Evolutionary conservation across 2,113 vertebrate species (phyloP).

Genomic region (Tauraco erythrolophus): DNA sequence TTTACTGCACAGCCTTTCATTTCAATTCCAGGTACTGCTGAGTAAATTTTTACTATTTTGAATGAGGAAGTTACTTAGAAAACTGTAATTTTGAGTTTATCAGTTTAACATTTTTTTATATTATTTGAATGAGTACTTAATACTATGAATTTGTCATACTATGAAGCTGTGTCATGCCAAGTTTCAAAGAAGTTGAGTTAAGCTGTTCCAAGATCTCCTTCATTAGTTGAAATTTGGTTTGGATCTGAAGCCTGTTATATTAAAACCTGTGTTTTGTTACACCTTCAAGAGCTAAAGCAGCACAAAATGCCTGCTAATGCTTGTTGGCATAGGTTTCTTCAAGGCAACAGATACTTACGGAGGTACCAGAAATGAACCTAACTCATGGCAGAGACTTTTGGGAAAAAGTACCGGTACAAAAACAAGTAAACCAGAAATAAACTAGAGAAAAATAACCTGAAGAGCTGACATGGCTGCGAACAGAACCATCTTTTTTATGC

Average conservation of each 20-base stretch:
- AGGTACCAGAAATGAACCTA: neutral
- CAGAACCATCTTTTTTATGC: neutral
- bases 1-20: neutral
- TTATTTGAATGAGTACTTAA: neutral
- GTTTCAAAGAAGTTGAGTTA: neutral
- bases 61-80: neutral
- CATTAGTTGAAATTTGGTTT: neutral
- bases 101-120: neutral
- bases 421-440: neutral
- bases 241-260: neutral
- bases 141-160: neutral
- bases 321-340: neutral
- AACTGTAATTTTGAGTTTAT: neutral
- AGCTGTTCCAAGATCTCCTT: neutral
- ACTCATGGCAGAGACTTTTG: neutral
- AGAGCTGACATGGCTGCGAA: neutral
- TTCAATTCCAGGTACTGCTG: neutral
- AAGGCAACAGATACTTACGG: neutral
- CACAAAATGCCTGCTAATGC: neutral
- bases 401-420: neutral
- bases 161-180: neutral
- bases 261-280: neutral
- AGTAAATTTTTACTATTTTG: neutral
- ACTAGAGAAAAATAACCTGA: neutral
- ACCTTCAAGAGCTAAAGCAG: neutral